Conservation (phyloP, 1,140 invertebrate genomes). For the Mycetomoellerius zeteki region DNA sequence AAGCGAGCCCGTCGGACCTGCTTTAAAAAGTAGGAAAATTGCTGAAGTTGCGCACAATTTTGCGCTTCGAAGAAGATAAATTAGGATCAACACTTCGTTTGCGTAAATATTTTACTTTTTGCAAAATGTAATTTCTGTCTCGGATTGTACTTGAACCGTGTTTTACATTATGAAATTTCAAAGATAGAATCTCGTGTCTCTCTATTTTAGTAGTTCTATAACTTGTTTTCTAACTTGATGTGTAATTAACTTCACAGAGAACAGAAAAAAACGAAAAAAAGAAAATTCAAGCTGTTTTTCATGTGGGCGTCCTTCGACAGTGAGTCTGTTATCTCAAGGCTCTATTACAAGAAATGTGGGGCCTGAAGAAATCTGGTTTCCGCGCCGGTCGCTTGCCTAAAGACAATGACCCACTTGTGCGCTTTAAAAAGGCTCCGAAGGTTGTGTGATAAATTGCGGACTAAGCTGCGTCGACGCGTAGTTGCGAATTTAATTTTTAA, state of each 20-base stretch:
- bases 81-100: slow-evolving; percentile 7
- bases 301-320: background rate
- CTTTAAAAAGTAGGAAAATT: slow-evolving; percentile 7
- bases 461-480: slow-evolving; percentile 8
- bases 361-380: slow-evolving; percentile 45
- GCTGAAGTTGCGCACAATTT: slow-evolving; percentile 17
- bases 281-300: background rate
- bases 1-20: background rate
- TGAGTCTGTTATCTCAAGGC: slow-evolving; percentile 33
- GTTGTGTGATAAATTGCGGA: slow-evolving; percentile 27
- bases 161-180: slow-evolving; percentile 32
- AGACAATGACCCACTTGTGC: slow-evolving; percentile 62
- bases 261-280: background rate
- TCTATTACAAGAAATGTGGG: background rate
- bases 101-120: slow-evolving; percentile 30
- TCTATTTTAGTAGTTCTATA: background rate
- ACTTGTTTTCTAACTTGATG: slow-evolving; percentile 13
- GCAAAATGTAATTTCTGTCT: slow-evolving; percentile 34
- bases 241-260: background rate
- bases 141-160: background rate
- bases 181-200: background rate
- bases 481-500: slow-evolving; percentile 24
- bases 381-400: background rate
- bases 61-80: slow-evolving; percentile 11
- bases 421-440: slow-evolving; percentile 52